Evolutionary conservation across 2,797 vertebrate species (phyloP).

Genomic region (Alectoris magna): DNA sequence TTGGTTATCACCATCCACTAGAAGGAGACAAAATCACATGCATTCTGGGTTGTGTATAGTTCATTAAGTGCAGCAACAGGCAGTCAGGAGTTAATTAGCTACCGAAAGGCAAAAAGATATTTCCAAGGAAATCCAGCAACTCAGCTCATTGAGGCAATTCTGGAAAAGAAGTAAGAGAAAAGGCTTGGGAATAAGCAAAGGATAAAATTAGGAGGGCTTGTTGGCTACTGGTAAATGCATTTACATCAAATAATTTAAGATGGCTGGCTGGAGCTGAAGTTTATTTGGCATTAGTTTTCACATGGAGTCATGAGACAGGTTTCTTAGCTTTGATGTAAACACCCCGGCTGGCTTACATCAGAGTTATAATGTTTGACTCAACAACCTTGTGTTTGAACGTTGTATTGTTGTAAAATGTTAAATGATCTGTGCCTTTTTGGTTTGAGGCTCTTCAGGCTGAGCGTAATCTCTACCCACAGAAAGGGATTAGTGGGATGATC

Average conservation of each 20-base stretch:
- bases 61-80: not conserved
- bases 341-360: not conserved
- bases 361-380: not conserved
- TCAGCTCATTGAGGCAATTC: not conserved
- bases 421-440: not conserved
- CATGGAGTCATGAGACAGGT: slow-evolving; percentile 3
- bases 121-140: not conserved
- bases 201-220: not conserved
- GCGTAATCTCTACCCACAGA: not conserved
- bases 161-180: not conserved
- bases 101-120: not conserved
- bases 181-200: not conserved
- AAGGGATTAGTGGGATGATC: slow-evolving; percentile 44
- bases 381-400: not conserved
- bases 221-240: not conserved
- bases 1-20: not conserved
- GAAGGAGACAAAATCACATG: not conserved
- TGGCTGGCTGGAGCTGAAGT: not conserved
- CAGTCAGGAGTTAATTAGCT: not conserved
- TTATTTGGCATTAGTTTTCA: slow-evolving; percentile 11
- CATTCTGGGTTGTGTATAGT: not conserved
- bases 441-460: slow-evolving; percentile 25
- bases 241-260: not conserved
- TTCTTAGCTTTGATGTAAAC: slow-evolving; percentile 9
- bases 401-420: slow-evolving; percentile 16